These are phyloP conservation scores for Hartigia nigra DNA, from an alignment of 2,888 invertebrate genomes.

Conservation along the genomic window DNA sequence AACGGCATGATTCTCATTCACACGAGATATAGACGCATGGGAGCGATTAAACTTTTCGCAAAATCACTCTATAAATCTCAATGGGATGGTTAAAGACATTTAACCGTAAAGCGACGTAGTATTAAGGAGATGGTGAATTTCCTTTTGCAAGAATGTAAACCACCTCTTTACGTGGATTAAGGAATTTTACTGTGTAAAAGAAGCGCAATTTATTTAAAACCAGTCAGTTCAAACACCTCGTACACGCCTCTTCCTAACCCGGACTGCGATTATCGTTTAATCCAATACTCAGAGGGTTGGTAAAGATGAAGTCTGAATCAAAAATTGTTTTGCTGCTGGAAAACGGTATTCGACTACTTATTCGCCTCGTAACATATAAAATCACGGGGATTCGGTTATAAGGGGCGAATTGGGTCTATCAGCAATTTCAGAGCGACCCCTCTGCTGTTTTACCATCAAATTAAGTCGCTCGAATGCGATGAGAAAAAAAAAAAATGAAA, in stretches of 20 bases:
- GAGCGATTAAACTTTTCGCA: not conserved
- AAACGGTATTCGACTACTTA: not conserved
- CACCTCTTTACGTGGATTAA: not conserved
- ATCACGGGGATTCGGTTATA: not conserved
- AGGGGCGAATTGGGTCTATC: not conserved
- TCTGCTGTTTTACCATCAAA: constrained; percentile 1
- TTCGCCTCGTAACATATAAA: not conserved
- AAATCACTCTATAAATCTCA: not conserved
- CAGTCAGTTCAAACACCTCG: not conserved
- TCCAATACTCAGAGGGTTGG: not conserved
- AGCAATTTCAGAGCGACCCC: not conserved
- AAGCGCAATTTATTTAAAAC: not conserved
- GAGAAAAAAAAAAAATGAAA: not conserved
- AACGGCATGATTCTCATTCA: not conserved
- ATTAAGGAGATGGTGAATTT: not conserved
- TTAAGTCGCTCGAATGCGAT: not conserved
- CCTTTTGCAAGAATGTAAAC: not conserved
- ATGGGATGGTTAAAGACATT: not conserved
- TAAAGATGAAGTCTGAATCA: not conserved
- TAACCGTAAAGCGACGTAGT: not conserved
- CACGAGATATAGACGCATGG: not conserved
- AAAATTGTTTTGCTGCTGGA: not conserved
- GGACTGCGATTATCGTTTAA: not conserved
- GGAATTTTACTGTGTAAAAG: not conserved
- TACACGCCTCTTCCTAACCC: not conserved